A percentile compares a stretch with the other conserved stretches of the same genome.
Conservation (phyloP, 2,113 vertebrate genomes). For the Colaptes auratus region DNA sequence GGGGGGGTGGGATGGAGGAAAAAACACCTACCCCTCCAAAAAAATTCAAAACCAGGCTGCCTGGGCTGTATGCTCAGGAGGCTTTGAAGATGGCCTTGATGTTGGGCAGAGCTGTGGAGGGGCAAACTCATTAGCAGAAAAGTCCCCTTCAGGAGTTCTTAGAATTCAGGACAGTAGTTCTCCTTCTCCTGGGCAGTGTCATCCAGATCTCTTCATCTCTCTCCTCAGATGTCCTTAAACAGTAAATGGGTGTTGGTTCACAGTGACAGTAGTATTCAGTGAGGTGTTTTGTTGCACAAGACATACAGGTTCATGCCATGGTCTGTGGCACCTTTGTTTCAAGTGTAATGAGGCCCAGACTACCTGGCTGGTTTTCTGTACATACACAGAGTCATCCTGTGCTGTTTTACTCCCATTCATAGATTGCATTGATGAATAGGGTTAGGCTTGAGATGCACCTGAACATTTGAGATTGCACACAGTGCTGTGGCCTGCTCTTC, state of each 20-base stretch:
- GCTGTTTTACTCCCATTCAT: not conserved
- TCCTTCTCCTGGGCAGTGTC: not conserved
- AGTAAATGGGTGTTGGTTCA: not conserved
- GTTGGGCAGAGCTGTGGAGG: not conserved
- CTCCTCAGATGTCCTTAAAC: accelerated
- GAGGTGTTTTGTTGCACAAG: not conserved
- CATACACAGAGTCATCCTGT: not conserved
- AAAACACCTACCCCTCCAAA: too few relatives aligned
- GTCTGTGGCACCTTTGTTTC: not conserved
- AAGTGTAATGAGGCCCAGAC: not conserved
- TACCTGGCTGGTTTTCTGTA: not conserved
- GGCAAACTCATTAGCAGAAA: accelerated
- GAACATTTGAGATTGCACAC: accelerated
- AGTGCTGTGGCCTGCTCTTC: not conserved
- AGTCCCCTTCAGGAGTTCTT: not conserved
- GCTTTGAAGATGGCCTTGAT: accelerated
- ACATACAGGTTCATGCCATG: accelerated
- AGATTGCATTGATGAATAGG: not conserved
- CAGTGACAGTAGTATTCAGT: accelerated
- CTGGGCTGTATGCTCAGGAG: accelerated
- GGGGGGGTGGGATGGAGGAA: not conserved
- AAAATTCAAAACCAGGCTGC: not conserved
- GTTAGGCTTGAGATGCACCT: not conserved
- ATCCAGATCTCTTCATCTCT: accelerated
- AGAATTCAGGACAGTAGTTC: not conserved